These are phyloP conservation scores for Drosophila yakuba DNA, from an alignment of 1,140 invertebrate species.

Conservation along the genomic window DNA sequence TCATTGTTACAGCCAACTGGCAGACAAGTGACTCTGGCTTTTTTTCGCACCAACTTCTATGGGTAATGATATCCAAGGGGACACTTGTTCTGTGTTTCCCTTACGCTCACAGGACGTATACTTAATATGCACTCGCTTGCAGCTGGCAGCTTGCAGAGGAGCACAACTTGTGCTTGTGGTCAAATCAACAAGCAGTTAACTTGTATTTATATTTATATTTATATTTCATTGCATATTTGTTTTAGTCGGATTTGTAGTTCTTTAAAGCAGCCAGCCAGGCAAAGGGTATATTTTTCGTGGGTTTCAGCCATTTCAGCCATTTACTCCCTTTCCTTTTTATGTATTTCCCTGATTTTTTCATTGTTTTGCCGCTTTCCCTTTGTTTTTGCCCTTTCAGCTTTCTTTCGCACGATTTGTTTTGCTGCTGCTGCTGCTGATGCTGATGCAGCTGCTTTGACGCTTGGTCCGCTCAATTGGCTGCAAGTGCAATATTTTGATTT, in stretches of 20 bases:
- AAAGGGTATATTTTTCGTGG: conserved; percentile 6
- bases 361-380: neutral
- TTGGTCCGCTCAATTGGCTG: conserved; percentile 62
- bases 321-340: conserved; percentile 5
- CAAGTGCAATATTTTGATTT: conserved; percentile 78
- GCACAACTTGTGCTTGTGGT: too few species aligned
- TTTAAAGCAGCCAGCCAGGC: too few species aligned
- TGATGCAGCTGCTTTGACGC: conserved; percentile 46
- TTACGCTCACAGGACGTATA: neutral
- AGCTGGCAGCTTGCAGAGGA: too few species aligned
- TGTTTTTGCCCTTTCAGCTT: conserved; percentile 35
- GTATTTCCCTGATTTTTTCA: neutral
- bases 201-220: too few species aligned
- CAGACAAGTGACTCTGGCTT: conserved; percentile 14
- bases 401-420: conserved; percentile 67
- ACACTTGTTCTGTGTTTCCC: conserved; percentile 19
- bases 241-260: too few species aligned
- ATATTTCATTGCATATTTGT: neutral
- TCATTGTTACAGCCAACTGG: conserved; percentile 38
- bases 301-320: neutral
- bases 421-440: conserved; percentile 2
- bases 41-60: conserved; percentile 7
- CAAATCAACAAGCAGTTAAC: too few species aligned
- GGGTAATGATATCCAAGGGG: conserved; percentile 36
- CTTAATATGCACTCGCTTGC: neutral